Evolutionary conservation across 2,113 vertebrate genomes (phyloP), one percentile per base, ranked within the genome.

Genomic region (Craseonycteris thonglongyai): DNA sequence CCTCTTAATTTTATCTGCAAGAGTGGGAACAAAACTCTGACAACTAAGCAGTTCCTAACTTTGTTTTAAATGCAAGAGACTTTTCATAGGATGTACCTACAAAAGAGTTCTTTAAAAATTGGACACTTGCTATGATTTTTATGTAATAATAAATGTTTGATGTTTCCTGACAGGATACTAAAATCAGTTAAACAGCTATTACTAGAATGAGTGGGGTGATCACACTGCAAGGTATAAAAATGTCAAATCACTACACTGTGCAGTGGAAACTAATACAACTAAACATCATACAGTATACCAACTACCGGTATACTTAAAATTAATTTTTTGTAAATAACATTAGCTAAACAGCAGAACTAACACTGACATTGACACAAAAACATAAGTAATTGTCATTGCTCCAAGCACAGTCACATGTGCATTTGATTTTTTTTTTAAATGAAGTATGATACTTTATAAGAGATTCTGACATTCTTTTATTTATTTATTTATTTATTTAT

Each of bases 1-100:
- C 72, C 56, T 94, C 80, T 91, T 91, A 65, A 35, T 85, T 88
- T 42, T 63, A 90, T 54, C 88, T 75, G 74, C 61, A 96, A n/a
- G 56, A 35, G 61, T 0, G 74, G 82, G 65, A 87, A 51, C 35
- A 82, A 76, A 85, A 65, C 45, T 85, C 45, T 78, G 38, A 59
- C 82, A 65, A 85, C 71, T 79, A 82, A 71, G 65, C 69, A 84
- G 33, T 38, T 49, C 49, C 51, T n/a, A 71, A 58, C 65, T 83
- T 5, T 59, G 38, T 42, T 91, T 61, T 89, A 65, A 79, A 80
- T n/a, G 61, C 59, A 88, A 90, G 42, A 35, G 30, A 42, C 30
- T 88, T 93, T 95, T 28, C 66, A 21, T 9, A 81, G 42, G 21
- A 6, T 59, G 6, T 22, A 40, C 40, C 26, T 59, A 75, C 33